phyloP scores from a whole-genome alignment of 2,888 invertebrate species.

The Tinea semifulvella region DNA sequence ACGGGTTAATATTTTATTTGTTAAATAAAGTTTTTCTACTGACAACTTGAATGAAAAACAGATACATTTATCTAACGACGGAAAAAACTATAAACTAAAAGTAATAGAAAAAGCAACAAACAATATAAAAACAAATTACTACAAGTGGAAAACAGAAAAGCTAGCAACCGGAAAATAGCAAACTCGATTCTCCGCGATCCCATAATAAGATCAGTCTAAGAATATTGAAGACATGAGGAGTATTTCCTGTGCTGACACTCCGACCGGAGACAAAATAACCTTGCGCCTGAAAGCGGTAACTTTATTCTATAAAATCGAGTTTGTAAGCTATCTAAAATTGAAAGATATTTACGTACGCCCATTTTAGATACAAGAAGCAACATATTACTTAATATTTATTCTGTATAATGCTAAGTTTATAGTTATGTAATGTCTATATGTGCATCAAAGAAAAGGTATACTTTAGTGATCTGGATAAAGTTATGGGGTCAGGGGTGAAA shows the following conservation, averaged over 20 bases:
- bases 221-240: constrained; percentile 8
- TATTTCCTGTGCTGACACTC: constrained; percentile 16
- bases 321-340: not conserved
- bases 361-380: too few species aligned
- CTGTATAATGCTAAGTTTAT: not conserved
- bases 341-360: constrained; percentile 1
- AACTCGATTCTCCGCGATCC: constrained; percentile 9
- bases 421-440: constrained; percentile 15
- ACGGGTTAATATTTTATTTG: too few species aligned
- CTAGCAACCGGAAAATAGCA: not conserved
- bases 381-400: not conserved
- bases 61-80: too few species aligned
- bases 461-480: constrained; percentile 23
- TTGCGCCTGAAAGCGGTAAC: constrained; percentile 25
- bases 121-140: too few species aligned
- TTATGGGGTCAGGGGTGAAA: constrained; percentile 28
- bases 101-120: too few species aligned
- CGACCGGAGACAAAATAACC: constrained; percentile 16
- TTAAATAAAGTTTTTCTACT: too few species aligned
- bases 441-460: not conserved
- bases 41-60: too few species aligned
- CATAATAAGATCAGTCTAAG: constrained; percentile 12
- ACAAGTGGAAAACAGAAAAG: not conserved
- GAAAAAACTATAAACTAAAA: too few species aligned
- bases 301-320: constrained; percentile 29